phyloP scores from a whole-genome alignment of 2,888 invertebrate species.

The Calameuta idolon region DNA sequence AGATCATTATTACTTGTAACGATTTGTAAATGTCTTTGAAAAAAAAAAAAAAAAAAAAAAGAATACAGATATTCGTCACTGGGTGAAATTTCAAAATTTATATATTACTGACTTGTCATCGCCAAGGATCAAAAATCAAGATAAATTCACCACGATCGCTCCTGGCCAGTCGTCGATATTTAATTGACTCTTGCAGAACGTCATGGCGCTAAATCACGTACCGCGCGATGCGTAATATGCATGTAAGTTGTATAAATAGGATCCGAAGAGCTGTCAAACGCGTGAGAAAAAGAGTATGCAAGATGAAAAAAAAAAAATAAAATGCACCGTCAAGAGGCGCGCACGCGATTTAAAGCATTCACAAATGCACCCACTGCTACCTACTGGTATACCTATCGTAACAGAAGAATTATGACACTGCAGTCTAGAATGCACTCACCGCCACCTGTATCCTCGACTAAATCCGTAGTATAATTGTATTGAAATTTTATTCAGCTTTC shows the following conservation, averaged over 20 bases:
- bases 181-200: neutral
- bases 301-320: neutral
- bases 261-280: neutral
- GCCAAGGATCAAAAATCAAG: neutral
- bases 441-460: neutral
- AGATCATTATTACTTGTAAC: neutral
- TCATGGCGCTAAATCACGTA: neutral
- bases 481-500: neutral
- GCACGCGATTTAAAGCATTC: neutral
- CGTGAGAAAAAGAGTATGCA: neutral
- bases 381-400: neutral
- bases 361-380: neutral
- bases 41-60: neutral
- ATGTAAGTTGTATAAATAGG: neutral
- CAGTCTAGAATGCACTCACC: neutral
- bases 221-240: neutral
- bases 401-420: neutral
- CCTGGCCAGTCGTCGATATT: neutral
- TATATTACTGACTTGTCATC: neutral
- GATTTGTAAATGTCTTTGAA: neutral
- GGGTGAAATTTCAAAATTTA: neutral
- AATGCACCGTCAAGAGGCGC: neutral
- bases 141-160: neutral
- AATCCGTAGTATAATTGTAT: neutral
- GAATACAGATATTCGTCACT: neutral